These are phyloP conservation scores for Drosophila quinaria DNA, from an alignment of 2,888 invertebrate genomes.

Conservation along the genomic window DNA sequence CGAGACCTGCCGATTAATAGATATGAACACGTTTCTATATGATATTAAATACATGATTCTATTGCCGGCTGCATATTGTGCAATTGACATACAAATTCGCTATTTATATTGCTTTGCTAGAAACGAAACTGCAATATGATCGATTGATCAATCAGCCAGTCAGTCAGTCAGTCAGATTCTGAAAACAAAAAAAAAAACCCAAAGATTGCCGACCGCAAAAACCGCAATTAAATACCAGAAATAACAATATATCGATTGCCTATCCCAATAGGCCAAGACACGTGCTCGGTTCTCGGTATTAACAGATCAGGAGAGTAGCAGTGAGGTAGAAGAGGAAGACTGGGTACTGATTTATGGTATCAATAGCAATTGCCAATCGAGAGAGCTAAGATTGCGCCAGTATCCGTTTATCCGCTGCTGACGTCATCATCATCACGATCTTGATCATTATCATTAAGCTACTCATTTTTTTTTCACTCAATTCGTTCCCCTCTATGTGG, in stretches of 20 bases:
- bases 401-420: slow-evolving; percentile 3
- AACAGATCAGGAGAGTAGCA: neutral
- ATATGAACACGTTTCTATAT: slow-evolving; percentile 1
- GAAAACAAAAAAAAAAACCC: slow-evolving; percentile 1
- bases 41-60: neutral
- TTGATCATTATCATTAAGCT: slow-evolving; percentile 13
- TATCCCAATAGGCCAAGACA: slow-evolving; percentile 18
- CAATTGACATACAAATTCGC: slow-evolving; percentile 12
- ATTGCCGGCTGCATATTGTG: slow-evolving; percentile 1
- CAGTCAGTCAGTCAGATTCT: neutral
- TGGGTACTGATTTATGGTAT: slow-evolving; percentile 2
- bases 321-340: neutral
- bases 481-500: slow-evolving; percentile 5
- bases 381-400: neutral
- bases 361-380: slow-evolving; percentile 8
- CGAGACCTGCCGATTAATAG: neutral
- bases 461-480: neutral
- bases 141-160: neutral
- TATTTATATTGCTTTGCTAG: neutral
- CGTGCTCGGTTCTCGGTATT: slow-evolving; percentile 25
- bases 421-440: slow-evolving; percentile 38
- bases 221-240: slow-evolving; percentile 49
- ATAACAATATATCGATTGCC: slow-evolving; percentile 23
- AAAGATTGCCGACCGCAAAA: slow-evolving; percentile 34
- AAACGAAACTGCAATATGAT: slow-evolving; percentile 3